phyloP scores from a whole-genome alignment of 1,140 invertebrate species.

The Pteromalus puparum region DNA sequence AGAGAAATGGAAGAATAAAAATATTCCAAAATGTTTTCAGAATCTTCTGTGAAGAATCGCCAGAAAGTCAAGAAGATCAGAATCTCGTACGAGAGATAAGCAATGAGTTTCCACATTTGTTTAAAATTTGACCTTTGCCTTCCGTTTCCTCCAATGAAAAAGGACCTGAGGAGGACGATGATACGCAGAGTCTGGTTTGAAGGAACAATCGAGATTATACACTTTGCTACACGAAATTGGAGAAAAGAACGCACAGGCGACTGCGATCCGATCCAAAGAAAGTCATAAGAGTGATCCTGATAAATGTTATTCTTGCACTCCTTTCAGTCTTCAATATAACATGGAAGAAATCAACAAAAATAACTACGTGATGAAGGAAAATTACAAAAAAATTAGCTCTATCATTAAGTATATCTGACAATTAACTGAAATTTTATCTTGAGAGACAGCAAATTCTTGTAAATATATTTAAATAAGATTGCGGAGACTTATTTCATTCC shows the following conservation, averaged over 20 bases:
- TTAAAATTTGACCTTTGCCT: constrained; percentile 77
- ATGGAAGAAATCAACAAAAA: neutral
- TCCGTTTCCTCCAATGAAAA: constrained; percentile 61
- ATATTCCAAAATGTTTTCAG: constrained; percentile 62
- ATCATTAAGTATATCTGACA: neutral
- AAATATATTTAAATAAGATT: constrained; percentile 42
- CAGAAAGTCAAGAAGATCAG: constrained; percentile 83
- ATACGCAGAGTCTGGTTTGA: neutral
- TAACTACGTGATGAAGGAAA: neutral
- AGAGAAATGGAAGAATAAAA: neutral
- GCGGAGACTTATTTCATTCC: constrained; percentile 50
- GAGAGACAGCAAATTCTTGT: constrained; percentile 42
- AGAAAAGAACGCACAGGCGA: constrained; percentile 26
- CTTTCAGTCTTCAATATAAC: constrained; percentile 5
- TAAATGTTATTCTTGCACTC: constrained; percentile 34
- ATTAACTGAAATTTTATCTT: constrained; percentile 35
- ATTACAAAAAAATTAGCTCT: constrained; percentile 19
- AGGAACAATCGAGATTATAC: neutral
- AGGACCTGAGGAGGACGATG: constrained; percentile 12
- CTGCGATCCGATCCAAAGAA: constrained; percentile 38
- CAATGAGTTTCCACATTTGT: constrained; percentile 89
- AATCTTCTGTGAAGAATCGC: constrained; percentile 88
- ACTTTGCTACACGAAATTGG: constrained; percentile 21
- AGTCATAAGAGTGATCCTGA: constrained; percentile 11
- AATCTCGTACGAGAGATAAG: constrained; percentile 85